Conservation (phyloP, 2,888 invertebrate species). For the Oscheius onirici region DNA sequence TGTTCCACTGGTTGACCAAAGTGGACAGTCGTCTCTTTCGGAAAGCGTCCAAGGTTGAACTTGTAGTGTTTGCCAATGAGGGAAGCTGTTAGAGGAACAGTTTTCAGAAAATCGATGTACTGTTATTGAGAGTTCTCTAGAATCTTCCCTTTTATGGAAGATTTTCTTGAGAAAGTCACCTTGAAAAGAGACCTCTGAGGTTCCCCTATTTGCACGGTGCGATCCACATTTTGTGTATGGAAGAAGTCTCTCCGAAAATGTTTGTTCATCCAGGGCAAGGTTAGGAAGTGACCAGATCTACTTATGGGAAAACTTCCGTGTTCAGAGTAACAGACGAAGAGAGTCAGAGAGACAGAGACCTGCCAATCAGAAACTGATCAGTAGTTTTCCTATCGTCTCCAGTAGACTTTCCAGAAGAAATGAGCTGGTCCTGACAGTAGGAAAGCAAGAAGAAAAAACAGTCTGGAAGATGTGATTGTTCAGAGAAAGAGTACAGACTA, state of each 20-base stretch:
- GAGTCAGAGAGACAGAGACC: slow-evolving; percentile 12
- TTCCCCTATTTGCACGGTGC: too few relatives aligned
- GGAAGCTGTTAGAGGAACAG: slow-evolving; percentile 1
- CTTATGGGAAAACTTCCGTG: background rate
- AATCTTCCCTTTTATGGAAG: too few relatives aligned
- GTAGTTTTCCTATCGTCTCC: too few relatives aligned
- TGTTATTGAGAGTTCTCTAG: background rate
- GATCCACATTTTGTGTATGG: too few relatives aligned
- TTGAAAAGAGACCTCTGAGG: too few relatives aligned
- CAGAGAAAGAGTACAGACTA: too few relatives aligned
- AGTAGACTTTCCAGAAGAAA: too few relatives aligned
- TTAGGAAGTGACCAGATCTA: background rate
- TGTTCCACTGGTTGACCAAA: background rate
- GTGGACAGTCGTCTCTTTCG: background rate
- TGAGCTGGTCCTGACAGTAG: too few relatives aligned
- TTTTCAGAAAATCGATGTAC: slow-evolving; percentile 1
- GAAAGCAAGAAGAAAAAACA: too few relatives aligned
- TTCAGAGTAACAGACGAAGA: background rate
- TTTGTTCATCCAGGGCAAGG: slow-evolving; percentile 19
- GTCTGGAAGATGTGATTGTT: too few relatives aligned
- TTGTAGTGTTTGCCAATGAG: slow-evolving; percentile 24
- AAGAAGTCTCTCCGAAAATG: background rate
- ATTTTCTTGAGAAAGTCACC: too few relatives aligned
- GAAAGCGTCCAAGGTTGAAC: slow-evolving; percentile 26
- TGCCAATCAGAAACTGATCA: too few relatives aligned